These are phyloP conservation scores for Tenthredo scrophulariae DNA, from an alignment of 2,888 invertebrate species.

Conservation along the genomic window DNA sequence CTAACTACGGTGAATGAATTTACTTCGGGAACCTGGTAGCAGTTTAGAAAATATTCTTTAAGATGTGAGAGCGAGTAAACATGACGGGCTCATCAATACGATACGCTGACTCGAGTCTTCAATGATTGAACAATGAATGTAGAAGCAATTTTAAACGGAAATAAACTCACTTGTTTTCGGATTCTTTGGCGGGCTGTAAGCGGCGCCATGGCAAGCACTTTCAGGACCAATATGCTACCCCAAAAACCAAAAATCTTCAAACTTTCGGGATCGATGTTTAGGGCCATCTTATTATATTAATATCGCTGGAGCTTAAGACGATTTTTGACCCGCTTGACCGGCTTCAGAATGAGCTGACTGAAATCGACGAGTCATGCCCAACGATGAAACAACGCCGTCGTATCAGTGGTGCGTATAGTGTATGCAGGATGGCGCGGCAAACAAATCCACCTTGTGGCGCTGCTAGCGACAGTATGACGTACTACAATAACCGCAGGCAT, in stretches of 20 bases:
- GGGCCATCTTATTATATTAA: conserved; percentile 10
- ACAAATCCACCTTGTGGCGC: background rate
- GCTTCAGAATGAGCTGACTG: background rate
- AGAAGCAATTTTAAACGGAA: background rate
- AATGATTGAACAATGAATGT: background rate
- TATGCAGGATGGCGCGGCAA: background rate
- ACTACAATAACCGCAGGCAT: background rate
- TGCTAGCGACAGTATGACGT: background rate
- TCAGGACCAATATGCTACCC: conserved; percentile 67
- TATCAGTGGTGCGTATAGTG: background rate
- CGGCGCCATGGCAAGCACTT: conserved; percentile 64
- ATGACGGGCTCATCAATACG: background rate
- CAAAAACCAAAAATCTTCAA: conserved; percentile 69
- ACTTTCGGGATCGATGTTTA: conserved; percentile 56
- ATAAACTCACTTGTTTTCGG: conserved; percentile 63
- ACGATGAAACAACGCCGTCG: background rate
- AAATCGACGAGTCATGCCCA: background rate
- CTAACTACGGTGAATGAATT: background rate
- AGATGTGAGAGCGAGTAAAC: background rate
- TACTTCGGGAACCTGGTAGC: background rate
- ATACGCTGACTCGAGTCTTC: background rate
- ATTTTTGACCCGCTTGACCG: background rate
- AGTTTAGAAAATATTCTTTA: background rate
- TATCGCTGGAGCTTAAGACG: background rate
- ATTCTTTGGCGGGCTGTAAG: conserved; percentile 66